Evolutionary conservation across 92 coral and sea anemone species (phyloP).

Genomic region (Epizoanthus illoricatus): DNA sequence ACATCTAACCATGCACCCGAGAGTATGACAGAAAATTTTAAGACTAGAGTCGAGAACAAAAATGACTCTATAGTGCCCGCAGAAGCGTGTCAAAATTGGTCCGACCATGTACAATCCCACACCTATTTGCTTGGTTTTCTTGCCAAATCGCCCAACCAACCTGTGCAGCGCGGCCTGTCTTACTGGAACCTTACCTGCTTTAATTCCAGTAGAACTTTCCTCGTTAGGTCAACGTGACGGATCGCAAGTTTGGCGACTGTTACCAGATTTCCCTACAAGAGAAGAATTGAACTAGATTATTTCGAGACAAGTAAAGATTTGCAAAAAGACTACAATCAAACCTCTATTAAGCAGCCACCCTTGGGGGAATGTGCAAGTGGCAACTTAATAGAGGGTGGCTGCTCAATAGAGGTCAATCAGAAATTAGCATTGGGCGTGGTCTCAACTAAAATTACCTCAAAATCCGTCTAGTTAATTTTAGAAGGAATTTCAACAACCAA

Average conservation of each 20-base stretch:
- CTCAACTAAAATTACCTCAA: too few species aligned
- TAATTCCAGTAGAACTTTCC: conserved; percentile 86
- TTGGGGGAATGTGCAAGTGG: too few species aligned
- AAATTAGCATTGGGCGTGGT: too few species aligned
- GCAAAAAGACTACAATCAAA: background rate
- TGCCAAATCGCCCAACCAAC: background rate
- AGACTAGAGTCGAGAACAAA: too few species aligned
- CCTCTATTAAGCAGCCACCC: too few species aligned
- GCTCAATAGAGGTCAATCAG: too few species aligned
- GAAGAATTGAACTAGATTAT: background rate
- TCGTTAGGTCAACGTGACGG: conserved; percentile 80
- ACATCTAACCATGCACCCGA: background rate
- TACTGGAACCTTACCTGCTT: conserved; percentile 66
- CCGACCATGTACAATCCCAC: background rate
- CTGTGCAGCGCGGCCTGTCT: background rate
- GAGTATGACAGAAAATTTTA: too few species aligned
- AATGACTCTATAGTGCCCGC: too few species aligned
- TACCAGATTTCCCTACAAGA: conserved; percentile 81
- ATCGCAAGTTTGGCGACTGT: conserved; percentile 87
- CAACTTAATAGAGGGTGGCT: too few species aligned
- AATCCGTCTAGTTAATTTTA: too few species aligned
- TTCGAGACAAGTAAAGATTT: background rate
- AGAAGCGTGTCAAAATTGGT: background rate
- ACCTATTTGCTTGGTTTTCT: background rate
- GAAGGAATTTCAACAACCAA: too few species aligned